Conservation (phyloP, 2,113 vertebrate genomes). For the Oryctolagus cuniculus region DNA sequence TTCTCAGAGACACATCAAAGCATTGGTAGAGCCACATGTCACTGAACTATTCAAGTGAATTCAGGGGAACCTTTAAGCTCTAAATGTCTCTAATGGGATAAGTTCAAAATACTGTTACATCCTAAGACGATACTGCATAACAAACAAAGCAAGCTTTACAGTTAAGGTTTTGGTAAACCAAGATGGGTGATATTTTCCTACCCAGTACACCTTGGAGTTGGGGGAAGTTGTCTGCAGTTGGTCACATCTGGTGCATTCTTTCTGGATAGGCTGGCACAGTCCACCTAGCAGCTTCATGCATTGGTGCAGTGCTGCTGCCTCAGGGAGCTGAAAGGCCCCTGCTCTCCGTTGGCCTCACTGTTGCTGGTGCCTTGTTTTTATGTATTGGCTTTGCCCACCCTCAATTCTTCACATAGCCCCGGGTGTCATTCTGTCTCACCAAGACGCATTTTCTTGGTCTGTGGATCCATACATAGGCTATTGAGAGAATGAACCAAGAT, state of each 20-base stretch:
- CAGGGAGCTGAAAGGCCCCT: not conserved
- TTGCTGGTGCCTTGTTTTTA: not conserved
- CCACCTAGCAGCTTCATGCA: not conserved
- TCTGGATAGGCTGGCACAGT: not conserved
- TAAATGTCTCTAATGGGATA: not conserved
- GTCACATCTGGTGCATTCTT: not conserved
- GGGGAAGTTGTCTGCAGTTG: not conserved
- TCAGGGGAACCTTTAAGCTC: not conserved
- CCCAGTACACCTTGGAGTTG: not conserved
- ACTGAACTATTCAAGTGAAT: not conserved
- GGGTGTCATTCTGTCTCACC: accelerated
- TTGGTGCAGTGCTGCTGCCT: not conserved
- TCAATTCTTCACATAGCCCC: not conserved
- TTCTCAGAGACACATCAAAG: not conserved
- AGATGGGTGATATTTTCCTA: not conserved
- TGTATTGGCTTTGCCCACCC: not conserved
- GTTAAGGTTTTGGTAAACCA: not conserved
- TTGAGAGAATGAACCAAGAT: no score
- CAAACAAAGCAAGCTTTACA: not conserved
- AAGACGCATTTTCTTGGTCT: not conserved
- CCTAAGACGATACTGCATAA: no score
- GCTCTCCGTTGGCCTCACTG: no score
- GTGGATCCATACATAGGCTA: accelerated
- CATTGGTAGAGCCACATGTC: not conserved
- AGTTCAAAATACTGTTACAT: not conserved